phyloP scores from a whole-genome alignment of 1,140 invertebrate genomes.

The Drosophila pandora region DNA sequence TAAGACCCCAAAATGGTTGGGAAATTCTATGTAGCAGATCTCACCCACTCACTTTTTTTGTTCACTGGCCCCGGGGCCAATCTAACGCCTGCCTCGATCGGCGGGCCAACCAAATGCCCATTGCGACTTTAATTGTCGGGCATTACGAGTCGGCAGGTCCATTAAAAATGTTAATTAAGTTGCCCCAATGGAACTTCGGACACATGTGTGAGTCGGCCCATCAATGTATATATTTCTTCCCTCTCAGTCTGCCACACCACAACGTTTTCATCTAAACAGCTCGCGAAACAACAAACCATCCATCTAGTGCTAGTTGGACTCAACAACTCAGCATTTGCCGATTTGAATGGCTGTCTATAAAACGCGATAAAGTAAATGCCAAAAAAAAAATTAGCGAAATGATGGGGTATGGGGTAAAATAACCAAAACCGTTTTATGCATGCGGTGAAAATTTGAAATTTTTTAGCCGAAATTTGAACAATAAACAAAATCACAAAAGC shows the following conservation, averaged over 20 bases:
- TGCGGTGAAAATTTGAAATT: conserved; percentile 75
- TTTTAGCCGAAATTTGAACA: conserved; percentile 77
- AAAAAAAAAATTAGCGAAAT: background rate
- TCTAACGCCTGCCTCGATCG: conserved; percentile 12
- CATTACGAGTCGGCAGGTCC: conserved; percentile 75
- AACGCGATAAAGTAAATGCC: conserved; percentile 34
- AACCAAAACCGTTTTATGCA: conserved; percentile 67
- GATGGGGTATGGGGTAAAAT: background rate
- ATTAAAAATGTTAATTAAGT: conserved; percentile 81
- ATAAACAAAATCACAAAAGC: conserved; percentile 83
- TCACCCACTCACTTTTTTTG: conserved; percentile 35
- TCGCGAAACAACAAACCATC: conserved; percentile 58
- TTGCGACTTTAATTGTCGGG: conserved; percentile 71
- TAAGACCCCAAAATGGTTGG: conserved; percentile 37
- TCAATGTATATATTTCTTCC: conserved; percentile 1
- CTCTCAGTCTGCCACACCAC: conserved; percentile 54
- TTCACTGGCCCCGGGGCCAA: conserved; percentile 9
- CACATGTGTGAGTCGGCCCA: conserved; percentile 26
- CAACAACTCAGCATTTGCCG: conserved; percentile 61
- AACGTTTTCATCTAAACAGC: conserved; percentile 77
- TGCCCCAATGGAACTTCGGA: conserved; percentile 64
- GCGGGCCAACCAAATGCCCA: conserved; percentile 19
- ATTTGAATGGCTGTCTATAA: conserved; percentile 63
- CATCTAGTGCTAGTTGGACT: conserved; percentile 45
- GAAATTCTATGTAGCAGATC: conserved; percentile 25